phyloP scores from a whole-genome alignment of 2,113 vertebrate genomes.

The Campylomormyrus numenius region DNA sequence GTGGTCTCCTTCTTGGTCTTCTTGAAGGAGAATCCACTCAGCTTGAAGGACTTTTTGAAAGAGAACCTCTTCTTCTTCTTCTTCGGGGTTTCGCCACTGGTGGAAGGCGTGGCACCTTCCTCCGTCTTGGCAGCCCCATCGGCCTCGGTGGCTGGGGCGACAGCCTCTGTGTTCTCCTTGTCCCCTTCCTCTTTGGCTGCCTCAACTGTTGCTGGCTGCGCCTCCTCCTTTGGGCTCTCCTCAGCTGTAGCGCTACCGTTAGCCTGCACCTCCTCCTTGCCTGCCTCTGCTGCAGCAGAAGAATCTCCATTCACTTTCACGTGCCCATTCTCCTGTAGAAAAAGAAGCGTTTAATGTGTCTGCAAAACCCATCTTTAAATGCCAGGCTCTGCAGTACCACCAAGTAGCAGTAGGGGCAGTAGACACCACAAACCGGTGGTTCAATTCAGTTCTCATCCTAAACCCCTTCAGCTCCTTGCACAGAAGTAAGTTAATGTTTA shows the following conservation, averaged over 20 bases:
- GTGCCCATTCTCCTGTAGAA: conserved; percentile 80
- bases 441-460: too few species aligned
- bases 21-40: conserved; percentile 93
- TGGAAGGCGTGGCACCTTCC: conserved; percentile 63
- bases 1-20: conserved; percentile 88
- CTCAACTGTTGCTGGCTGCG: conserved; percentile 46
- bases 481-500: background rate
- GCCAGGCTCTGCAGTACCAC: conserved; percentile 20
- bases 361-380: background rate
- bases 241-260: conserved; percentile 78
- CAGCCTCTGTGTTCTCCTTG: conserved; percentile 60
- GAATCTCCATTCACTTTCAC: conserved; percentile 73
- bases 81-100: conserved; percentile 84
- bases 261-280: conserved; percentile 76
- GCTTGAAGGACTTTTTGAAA: conserved; percentile 95
- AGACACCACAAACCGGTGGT: conserved; percentile 29
- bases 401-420: conserved; percentile 42
- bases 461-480: background rate
- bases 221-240: conserved; percentile 60
- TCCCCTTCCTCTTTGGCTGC: conserved; percentile 44
- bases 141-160: conserved; percentile 63
- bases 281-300: conserved; percentile 67
- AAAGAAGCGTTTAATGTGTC: conserved; percentile 25
- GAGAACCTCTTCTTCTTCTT: conserved; percentile 97
- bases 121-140: conserved; percentile 58